Evolutionary conservation across 2,797 vertebrate genomes (phyloP).

Genomic region (Neomorphus geoffroyi): DNA sequence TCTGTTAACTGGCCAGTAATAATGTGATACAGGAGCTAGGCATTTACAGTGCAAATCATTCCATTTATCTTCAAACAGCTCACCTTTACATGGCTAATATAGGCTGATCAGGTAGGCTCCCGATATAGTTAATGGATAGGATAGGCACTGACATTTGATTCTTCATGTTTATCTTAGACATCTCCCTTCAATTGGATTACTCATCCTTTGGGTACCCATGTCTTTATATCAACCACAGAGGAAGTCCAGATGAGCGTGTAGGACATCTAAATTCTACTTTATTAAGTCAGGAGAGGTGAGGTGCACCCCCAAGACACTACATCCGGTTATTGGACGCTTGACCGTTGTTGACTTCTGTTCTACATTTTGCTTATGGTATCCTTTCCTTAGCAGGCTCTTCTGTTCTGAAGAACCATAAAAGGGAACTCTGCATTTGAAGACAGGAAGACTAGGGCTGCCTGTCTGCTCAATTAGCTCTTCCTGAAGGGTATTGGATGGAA

Average conservation of each 20-base stretch:
- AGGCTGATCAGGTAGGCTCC: slow-evolving; percentile 45
- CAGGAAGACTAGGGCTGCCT: background rate
- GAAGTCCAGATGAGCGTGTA: background rate
- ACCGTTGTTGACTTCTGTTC: background rate
- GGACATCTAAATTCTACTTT: background rate
- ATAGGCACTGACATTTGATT: slow-evolving; percentile 6
- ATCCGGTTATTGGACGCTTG: background rate
- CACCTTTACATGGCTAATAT: slow-evolving; percentile 54
- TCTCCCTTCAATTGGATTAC: background rate
- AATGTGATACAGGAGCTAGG: slow-evolving; percentile 26
- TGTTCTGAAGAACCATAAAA: background rate
- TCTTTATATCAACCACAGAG: background rate
- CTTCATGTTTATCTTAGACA: background rate
- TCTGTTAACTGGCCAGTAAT: slow-evolving; percentile 33
- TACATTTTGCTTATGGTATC: background rate
- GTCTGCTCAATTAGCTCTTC: background rate
- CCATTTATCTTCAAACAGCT: slow-evolving; percentile 54
- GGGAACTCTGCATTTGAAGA: background rate
- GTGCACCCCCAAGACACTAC: background rate
- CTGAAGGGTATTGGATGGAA: background rate
- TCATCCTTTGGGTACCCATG: background rate
- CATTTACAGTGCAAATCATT: slow-evolving; percentile 38
- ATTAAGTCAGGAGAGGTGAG: background rate
- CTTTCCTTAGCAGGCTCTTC: background rate
- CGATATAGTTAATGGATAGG: slow-evolving; percentile 55